These are phyloP conservation scores for Clytia hemisphaerica DNA, from an alignment of 30 jellyfish, hydroid and myxozoan species.

Conservation along the genomic window DNA sequence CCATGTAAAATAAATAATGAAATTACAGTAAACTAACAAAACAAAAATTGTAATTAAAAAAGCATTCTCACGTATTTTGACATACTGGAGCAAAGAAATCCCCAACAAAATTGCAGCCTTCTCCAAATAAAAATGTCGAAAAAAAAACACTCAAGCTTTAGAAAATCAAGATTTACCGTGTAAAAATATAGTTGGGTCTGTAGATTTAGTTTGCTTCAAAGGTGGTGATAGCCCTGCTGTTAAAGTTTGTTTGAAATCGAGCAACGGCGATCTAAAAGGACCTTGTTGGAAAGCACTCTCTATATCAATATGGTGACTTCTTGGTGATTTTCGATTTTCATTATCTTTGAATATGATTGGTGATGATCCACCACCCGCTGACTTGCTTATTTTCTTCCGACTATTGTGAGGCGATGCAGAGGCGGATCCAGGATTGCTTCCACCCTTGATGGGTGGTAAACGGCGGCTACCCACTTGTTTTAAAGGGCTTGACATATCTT, in stretches of 20 bases:
- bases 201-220: background rate
- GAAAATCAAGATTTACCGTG: constrained; percentile 1
- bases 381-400: too few relatives aligned
- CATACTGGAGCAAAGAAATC: background rate
- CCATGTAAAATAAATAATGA: too few relatives aligned
- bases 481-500: constrained; percentile 69
- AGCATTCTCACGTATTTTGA: background rate
- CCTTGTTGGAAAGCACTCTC: background rate
- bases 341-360: too few relatives aligned
- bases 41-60: background rate
- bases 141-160: background rate
- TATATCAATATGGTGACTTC: background rate
- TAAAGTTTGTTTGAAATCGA: background rate
- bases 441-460: constrained; percentile 65
- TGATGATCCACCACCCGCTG: too few relatives aligned
- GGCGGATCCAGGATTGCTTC: too few relatives aligned
- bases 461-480: constrained; percentile 84
- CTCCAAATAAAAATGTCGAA: background rate
- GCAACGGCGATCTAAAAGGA: constrained; percentile 18
- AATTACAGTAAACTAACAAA: too few relatives aligned
- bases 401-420: too few relatives aligned
- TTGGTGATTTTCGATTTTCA: too few relatives aligned
- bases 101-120: background rate
- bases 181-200: constrained; percentile 13
- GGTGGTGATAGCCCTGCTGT: constrained; percentile 9